Evolutionary conservation across 2,888 invertebrate genomes (phyloP).

Genomic region (Lithosia quadra): DNA sequence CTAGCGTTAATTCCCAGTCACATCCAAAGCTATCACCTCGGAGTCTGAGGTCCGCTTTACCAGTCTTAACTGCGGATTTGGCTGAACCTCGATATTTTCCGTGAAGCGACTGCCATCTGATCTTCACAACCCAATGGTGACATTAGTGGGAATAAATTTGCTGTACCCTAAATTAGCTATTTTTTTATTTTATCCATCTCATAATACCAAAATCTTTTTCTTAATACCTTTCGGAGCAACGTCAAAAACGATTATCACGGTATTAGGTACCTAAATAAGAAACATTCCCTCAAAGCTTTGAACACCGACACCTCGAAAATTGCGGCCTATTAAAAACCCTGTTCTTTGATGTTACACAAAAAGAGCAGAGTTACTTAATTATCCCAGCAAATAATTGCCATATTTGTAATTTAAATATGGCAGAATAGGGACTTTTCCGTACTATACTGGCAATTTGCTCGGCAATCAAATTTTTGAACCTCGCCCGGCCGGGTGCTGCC

Average conservation of each 20-base stretch:
- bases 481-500: not conserved
- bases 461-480: not conserved
- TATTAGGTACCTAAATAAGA: conserved; percentile 33
- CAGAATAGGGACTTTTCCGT: not conserved
- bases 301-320: conserved; percentile 25
- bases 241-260: conserved; percentile 6
- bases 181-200: not conserved
- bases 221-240: not conserved
- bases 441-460: not conserved
- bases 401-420: conserved; percentile 28
- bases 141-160: no score
- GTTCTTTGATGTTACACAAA: conserved; percentile 40
- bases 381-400: conserved; percentile 45
- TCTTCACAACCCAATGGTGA: no score
- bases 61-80: no score
- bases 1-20: no score
- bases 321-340: conserved; percentile 18
- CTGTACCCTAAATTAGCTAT: not conserved
- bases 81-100: no score
- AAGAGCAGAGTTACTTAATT: conserved; percentile 45
- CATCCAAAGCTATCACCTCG: no score
- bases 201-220: not conserved
- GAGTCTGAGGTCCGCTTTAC: no score
- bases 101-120: no score
- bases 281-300: conserved; percentile 27